These are phyloP conservation scores for Patagioenas fasciata DNA, from an alignment of 2,113 vertebrate species.

Conservation along the genomic window DNA sequence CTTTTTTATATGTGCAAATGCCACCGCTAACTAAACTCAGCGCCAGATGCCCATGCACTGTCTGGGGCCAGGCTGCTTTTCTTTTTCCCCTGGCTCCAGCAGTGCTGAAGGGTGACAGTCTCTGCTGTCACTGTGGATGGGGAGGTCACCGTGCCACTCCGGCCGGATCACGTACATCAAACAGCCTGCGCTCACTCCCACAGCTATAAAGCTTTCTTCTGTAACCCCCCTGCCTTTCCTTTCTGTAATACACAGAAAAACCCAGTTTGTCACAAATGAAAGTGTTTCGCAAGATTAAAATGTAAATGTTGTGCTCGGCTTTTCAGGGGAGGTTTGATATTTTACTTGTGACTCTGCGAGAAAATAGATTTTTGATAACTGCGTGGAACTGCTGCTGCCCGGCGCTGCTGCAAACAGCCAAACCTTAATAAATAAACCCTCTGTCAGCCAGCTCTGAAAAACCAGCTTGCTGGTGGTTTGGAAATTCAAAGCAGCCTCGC, in stretches of 20 bases:
- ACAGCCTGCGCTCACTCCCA: neutral
- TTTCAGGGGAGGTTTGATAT: slow-evolving; percentile 49
- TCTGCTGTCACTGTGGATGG: fast-evolving
- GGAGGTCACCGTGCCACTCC: neutral
- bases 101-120: neutral
- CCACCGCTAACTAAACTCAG: neutral
- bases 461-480: neutral
- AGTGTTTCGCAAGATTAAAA: slow-evolving; percentile 68
- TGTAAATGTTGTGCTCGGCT: slow-evolving; percentile 67
- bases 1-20: fast-evolving
- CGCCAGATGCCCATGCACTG: fast-evolving
- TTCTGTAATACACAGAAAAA: slow-evolving; percentile 8
- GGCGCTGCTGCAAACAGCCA: slow-evolving; percentile 4
- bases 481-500: slow-evolving; percentile 23
- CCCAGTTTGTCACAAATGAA: slow-evolving; percentile 47
- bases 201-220: neutral
- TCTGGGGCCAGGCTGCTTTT: neutral
- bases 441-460: slow-evolving; percentile 17
- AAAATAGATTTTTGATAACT: slow-evolving; percentile 72
- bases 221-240: neutral
- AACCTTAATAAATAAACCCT: slow-evolving; percentile 66
- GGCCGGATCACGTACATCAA: fast-evolving
- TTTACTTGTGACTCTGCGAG: slow-evolving; percentile 40
- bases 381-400: slow-evolving; percentile 27
- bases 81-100: neutral